phyloP scores from a whole-genome alignment of 2,888 invertebrate genomes.

The Oxystoma pomonae region DNA sequence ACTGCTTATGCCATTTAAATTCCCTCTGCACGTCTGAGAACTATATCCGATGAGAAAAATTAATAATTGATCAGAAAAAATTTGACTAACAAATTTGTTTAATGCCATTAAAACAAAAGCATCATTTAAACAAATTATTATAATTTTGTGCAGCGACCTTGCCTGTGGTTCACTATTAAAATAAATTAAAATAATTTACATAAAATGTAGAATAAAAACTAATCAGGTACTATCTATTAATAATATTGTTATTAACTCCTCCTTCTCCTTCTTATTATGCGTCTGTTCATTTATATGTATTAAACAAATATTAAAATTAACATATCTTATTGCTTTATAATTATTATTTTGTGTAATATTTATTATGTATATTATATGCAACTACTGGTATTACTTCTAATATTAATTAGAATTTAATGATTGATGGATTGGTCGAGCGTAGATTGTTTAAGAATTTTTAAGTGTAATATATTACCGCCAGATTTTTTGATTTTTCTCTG shows the following conservation, averaged over 20 bases:
- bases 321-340: neutral
- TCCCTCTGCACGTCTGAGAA: neutral
- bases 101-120: neutral
- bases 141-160: slow-evolving; percentile 20
- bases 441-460: no score
- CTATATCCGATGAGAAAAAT: neutral
- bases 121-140: neutral
- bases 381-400: neutral
- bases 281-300: neutral
- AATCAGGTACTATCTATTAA: slow-evolving; percentile 9
- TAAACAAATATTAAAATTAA: neutral
- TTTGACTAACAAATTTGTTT: neutral
- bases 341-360: neutral
- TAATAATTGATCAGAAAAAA: neutral
- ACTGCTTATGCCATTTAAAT: no score
- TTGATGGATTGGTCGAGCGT: neutral
- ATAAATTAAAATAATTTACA: slow-evolving; percentile 29
- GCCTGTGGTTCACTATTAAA: slow-evolving; percentile 25
- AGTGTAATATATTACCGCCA: no score
- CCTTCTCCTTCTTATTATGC: neutral
- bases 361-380: neutral
- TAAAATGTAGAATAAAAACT: slow-evolving; percentile 29
- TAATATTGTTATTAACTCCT: neutral
- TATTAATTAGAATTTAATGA: neutral
- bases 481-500: no score